Base-by-base conservation (phyloP, 2,113 vertebrate species). In the Myotis yumanensis region DNA sequence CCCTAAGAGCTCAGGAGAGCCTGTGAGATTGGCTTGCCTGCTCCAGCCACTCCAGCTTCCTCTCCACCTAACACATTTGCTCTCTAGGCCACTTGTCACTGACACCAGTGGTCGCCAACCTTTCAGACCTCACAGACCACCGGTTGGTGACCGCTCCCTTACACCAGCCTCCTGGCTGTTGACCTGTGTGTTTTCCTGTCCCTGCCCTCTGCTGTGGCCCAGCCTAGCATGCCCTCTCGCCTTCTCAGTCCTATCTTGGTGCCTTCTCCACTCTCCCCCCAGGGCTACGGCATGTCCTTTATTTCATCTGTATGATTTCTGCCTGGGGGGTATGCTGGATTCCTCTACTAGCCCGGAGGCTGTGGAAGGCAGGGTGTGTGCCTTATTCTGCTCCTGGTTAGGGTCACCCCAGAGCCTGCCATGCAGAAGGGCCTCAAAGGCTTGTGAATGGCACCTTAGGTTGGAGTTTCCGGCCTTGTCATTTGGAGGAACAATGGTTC, bases 381-480 rank as follows among this genome's bases (percentile, higher is more conserved):
- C 83, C 64, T 93, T 91, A 83, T 28, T 93, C 64, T 85, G n/a
- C n/a, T 86, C 37, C 64, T 71, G 89, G 43, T 85, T 51, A 46
- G 85, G 43, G 17, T 82, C 15, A 2, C 18, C 20, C 89, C 57
- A 22, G 43, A 89, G n/a, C 40, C 66, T 9, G 14, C 18, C 52
- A n/a, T 18, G 28, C 51, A 81, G 88, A 79, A 92, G 48, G 40
- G 11, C 54, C 59, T 93, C 90, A 46, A 17, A 94, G 79, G 28
- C 64, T 64, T 84, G 11, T 89, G 40, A 89, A 16, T 96, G 52
- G 20, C 23, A 81, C 5, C 46, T 92, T 64, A 57, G 28, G 5
- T 93, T 86, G 69, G 68, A 17, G 23, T 77, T 95, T 93, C 84
- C 25, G 40, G 22, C 30, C 30, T 89, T 79, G 43, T 71, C 68